Conservation (phyloP, 1,140 invertebrate species). For the Hyposmocoma kahamanoa region DNA sequence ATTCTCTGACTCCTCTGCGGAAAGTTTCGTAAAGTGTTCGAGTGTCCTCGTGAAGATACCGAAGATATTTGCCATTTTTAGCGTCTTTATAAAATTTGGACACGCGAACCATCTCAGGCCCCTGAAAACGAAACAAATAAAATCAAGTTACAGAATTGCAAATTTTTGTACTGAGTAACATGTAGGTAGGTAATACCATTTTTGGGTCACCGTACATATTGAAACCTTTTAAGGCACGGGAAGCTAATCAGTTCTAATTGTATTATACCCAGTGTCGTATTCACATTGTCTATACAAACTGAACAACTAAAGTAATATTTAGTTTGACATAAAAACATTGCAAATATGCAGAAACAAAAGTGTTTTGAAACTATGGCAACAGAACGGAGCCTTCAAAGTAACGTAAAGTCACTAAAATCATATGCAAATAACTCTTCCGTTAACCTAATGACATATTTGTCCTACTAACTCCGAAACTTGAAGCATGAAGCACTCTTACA, state of each 20-base stretch:
- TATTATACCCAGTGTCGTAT: too few relatives aligned
- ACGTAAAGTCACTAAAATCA: slow-evolving; percentile 30
- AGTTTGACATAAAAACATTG: too few relatives aligned
- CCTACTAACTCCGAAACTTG: slow-evolving; percentile 43
- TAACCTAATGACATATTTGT: slow-evolving; percentile 61
- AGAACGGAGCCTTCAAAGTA: background rate
- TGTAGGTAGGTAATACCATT: background rate
- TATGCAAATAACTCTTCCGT: slow-evolving; percentile 52
- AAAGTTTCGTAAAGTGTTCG: slow-evolving; percentile 94
- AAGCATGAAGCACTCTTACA: slow-evolving; percentile 36
- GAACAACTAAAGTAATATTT: too few relatives aligned
- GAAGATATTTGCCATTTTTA: slow-evolving; percentile 91
- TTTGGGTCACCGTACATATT: slow-evolving; percentile 40
- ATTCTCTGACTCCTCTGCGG: slow-evolving; percentile 91
- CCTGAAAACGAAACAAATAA: slow-evolving; percentile 74
- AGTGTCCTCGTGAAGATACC: slow-evolving; percentile 90
- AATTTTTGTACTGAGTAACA: background rate
- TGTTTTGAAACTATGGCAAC: background rate
- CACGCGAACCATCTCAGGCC: slow-evolving; percentile 90
- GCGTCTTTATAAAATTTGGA: slow-evolving; percentile 95
- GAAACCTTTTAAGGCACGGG: slow-evolving; percentile 42
- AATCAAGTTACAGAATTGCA: background rate
- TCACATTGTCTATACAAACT: too few relatives aligned
- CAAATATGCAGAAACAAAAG: too few relatives aligned
- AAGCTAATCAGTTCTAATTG: slow-evolving; percentile 50